phyloP scores from a whole-genome alignment of 2,113 vertebrate genomes.

The Phylloscopus trochiloides region DNA sequence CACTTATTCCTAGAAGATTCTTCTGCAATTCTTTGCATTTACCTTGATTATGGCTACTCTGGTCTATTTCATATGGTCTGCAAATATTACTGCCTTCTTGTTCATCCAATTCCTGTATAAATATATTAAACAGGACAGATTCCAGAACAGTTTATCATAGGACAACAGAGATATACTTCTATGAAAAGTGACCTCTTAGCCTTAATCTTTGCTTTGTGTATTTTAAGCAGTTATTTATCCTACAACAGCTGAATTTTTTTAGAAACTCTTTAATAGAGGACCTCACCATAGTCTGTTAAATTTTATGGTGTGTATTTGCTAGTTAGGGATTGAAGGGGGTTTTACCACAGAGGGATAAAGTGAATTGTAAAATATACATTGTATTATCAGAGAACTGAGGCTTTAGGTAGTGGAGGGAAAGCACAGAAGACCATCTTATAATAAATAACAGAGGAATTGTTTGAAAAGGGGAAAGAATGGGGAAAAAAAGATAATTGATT shows the following conservation, averaged over 20 bases:
- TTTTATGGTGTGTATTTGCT: background rate
- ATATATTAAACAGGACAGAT: background rate
- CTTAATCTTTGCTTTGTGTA: background rate
- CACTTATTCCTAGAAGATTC: background rate
- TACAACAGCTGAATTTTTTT: background rate
- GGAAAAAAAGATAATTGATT: background rate
- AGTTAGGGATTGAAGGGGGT: background rate
- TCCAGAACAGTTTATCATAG: background rate
- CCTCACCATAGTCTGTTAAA: background rate
- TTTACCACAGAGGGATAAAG: background rate
- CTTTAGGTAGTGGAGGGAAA: background rate
- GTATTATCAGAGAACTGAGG: background rate
- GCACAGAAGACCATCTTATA: background rate
- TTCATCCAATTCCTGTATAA: background rate
- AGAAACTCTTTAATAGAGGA: background rate
- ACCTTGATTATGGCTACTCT: background rate
- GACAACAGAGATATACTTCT: background rate
- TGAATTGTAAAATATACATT: slow-evolving; percentile 3
- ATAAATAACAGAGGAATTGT: background rate
- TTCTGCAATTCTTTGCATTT: background rate
- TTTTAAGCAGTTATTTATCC: background rate
- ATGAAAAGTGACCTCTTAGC: background rate
- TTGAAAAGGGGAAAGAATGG: background rate
- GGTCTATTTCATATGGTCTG: background rate
- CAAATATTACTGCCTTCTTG: background rate